Percentiles rank a stretch among this genome's conserved stretches.
Conservation (phyloP, 1,140 invertebrate genomes). For the Coenobita brevimanus region DNA sequence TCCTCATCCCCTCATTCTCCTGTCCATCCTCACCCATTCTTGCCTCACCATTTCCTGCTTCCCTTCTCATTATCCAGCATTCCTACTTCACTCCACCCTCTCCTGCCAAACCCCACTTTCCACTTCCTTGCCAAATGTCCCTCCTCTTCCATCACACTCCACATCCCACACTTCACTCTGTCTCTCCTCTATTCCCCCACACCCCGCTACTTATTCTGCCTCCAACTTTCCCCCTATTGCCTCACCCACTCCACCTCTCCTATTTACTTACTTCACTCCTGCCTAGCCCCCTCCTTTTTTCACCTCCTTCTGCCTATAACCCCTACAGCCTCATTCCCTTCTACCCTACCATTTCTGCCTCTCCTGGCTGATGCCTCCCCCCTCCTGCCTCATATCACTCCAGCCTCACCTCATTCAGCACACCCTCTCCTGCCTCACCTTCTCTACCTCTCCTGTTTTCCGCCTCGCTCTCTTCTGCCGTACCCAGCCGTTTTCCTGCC, state of each 20-base stretch:
- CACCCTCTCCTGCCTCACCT: neutral
- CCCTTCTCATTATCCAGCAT: too few species aligned
- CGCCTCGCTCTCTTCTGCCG: neutral
- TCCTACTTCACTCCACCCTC: too few species aligned
- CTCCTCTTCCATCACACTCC: neutral
- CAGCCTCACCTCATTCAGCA: too few species aligned
- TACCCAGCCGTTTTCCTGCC: neutral
- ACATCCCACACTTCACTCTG: neutral
- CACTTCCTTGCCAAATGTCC: neutral
- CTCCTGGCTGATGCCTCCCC: neutral
- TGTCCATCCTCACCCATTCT: neutral
- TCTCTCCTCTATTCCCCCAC: neutral
- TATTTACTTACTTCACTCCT: neutral
- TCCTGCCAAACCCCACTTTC: neutral
- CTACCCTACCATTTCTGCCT: neutral
- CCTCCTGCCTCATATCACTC: too few species aligned
- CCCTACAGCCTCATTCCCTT: neutral
- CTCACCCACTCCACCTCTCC: neutral
- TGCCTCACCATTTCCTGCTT: too few species aligned
- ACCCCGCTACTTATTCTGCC: too few species aligned
- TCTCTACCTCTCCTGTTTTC: neutral
- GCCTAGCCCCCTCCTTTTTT: neutral
- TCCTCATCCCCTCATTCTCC: neutral
- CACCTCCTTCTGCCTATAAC: neutral
- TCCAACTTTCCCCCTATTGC: neutral